Conservation (phyloP, 2,888 invertebrate genomes). For the Chaetogeoica ovagalla region DNA sequence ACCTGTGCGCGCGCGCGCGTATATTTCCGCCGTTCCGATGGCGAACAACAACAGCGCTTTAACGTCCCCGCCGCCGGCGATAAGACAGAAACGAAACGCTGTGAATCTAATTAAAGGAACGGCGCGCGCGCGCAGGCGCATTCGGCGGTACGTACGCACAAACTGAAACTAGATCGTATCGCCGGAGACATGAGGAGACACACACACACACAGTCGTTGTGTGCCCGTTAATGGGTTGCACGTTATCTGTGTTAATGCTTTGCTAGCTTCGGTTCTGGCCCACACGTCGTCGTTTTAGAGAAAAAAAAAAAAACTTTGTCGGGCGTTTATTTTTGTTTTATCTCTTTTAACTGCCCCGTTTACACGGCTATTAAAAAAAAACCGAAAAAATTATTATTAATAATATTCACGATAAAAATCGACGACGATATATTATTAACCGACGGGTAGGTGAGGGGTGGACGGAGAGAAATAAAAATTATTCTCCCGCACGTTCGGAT, state of each 20-base stretch:
- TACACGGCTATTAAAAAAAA: conserved; percentile 26
- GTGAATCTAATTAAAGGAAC: conserved; percentile 51
- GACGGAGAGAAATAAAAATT: too few species aligned
- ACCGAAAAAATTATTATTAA: conserved; percentile 43
- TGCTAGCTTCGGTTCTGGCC: conserved; percentile 44
- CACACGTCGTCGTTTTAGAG: conserved; percentile 47
- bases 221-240: conserved; percentile 52
- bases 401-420: conserved; percentile 49
- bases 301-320: conserved; percentile 47
- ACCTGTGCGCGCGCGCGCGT: conserved; percentile 26
- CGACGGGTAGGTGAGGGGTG: too few species aligned
- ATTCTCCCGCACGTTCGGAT: too few species aligned
- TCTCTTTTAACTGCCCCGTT: conserved; percentile 33
- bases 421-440: neutral
- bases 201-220: conserved; percentile 25
- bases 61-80: conserved; percentile 34
- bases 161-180: conserved; percentile 35
- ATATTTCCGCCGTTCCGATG: conserved; percentile 32
- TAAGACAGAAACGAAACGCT: conserved; percentile 45
- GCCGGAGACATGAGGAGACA: conserved; percentile 47
- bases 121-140: too few species aligned
- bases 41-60: conserved; percentile 20
- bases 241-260: conserved; percentile 52
- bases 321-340: conserved; percentile 11
- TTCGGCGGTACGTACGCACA: conserved; percentile 14